These are phyloP conservation scores for Coptotermes formosanus DNA, from an alignment of 1,140 invertebrate species.

Conservation along the genomic window DNA sequence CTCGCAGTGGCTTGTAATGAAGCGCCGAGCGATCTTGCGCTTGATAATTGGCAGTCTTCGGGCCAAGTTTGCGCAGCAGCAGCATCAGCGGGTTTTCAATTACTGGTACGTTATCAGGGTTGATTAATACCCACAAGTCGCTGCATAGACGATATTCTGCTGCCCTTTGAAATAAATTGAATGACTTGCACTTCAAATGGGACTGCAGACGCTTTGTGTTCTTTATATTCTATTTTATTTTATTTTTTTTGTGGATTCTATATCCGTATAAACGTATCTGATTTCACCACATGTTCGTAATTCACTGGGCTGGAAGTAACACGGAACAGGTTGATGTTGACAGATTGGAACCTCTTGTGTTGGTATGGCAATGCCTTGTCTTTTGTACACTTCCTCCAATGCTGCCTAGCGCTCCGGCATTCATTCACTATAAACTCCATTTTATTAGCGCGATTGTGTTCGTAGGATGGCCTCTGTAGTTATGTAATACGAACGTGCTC, in stretches of 20 bases:
- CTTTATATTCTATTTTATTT: not conserved
- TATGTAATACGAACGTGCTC: not conserved
- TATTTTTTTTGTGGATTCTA: not conserved
- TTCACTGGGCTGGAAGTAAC: not conserved
- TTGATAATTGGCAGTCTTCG: conserved; percentile 1
- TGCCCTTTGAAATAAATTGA: not conserved
- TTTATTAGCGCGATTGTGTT: not conserved
- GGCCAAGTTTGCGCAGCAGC: not conserved
- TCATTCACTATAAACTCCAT: not conserved
- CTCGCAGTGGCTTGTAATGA: not conserved
- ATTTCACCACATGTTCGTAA: not conserved
- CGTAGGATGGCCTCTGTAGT: no score
- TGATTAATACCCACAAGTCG: not conserved
- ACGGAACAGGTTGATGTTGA: not conserved
- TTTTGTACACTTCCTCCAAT: not conserved
- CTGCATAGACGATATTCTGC: not conserved
- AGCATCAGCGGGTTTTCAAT: not conserved
- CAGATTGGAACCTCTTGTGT: not conserved
- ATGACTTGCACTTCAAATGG: not conserved
- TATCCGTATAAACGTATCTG: not conserved
- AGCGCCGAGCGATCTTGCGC: not conserved
- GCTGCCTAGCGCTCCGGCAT: not conserved
- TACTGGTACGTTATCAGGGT: conserved; percentile 4
- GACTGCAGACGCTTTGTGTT: not conserved
- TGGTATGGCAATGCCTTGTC: not conserved